Evolutionary conservation across 2,888 invertebrate genomes (phyloP), one percentile per base, ranked within the genome.

Genomic region (Anoplius nigerrimus): DNA sequence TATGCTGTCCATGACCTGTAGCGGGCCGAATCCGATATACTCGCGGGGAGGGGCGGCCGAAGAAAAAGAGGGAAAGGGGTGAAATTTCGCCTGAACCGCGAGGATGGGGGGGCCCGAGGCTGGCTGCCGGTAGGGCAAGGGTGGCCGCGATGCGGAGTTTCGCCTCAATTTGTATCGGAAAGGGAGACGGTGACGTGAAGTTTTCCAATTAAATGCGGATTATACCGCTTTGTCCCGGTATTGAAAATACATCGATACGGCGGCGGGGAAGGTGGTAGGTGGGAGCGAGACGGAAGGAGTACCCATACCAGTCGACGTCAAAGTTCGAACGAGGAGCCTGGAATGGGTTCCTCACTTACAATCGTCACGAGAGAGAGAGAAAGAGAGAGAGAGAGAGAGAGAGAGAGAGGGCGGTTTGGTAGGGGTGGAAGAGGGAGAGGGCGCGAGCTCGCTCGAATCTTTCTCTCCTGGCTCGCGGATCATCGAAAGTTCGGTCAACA

Each of bases 121-220:
- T 52, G 48, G 18, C 2, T n/a, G 15, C 16, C 18, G 43, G 52
- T 8, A 16, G 11, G 11, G 48, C 11, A 43, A 20, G 65, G 57
- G 15, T 11, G 62, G 55, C 66, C 71, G 48, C 66, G 80, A 72
- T 71, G 78, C 72, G 62, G 76, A 69, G 72, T 71, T 72, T 60
- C 67, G 62, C 51, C 79, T 75, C 80, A 82, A 84, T 83, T 82
- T 82, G 84, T 85, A 84, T 79, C 81, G 75, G 78, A 81, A 82
- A 72, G 71, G 72, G 68, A 71, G 62, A 66, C 69, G 71, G 66
- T 66, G 74, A 79, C 79, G 82, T 70, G 82, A 87, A 87, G 87
- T 88, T 88, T 88, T 88, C 87, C 88, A 87, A 88, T 88, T 88
- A 88, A 87, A 87, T 81, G 82, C 83, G 88, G 88, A 88, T 88